These are phyloP conservation scores for Pygocentrus nattereri DNA, from an alignment of 2,797 vertebrate species.

Conservation along the genomic window DNA sequence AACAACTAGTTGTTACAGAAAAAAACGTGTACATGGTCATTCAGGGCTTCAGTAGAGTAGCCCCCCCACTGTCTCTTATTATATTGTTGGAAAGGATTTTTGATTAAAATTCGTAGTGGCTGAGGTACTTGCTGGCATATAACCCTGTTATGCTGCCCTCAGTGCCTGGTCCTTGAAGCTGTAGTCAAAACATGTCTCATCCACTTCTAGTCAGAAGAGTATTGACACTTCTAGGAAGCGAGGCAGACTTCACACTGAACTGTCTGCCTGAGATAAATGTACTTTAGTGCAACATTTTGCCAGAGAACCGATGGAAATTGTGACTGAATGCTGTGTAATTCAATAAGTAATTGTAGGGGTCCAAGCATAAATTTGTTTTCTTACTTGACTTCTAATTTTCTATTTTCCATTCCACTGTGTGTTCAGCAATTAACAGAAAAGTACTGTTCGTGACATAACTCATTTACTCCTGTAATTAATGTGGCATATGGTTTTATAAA, in stretches of 20 bases:
- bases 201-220: not conserved
- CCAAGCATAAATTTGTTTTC: not conserved
- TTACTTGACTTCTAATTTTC: not conserved
- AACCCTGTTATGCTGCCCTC: not conserved
- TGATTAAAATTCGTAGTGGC: not conserved
- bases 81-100: not conserved
- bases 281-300: not conserved
- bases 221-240: not conserved
- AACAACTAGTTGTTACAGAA: no score
- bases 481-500: no score
- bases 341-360: not conserved
- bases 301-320: not conserved
- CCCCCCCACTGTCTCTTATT: not conserved
- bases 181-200: not conserved
- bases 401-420: not conserved
- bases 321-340: not conserved
- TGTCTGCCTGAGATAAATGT: slow-evolving; percentile 4
- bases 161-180: slow-evolving; percentile 3
- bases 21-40: no score
- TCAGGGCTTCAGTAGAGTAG: not conserved
- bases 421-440: not conserved
- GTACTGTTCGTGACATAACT: no score
- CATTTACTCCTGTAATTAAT: not conserved
- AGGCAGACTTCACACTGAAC: not conserved
- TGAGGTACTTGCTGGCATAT: slow-evolving; percentile 5